Evolutionary conservation across 2,113 vertebrate species (phyloP).

Genomic region (Cyprinus carpio): DNA sequence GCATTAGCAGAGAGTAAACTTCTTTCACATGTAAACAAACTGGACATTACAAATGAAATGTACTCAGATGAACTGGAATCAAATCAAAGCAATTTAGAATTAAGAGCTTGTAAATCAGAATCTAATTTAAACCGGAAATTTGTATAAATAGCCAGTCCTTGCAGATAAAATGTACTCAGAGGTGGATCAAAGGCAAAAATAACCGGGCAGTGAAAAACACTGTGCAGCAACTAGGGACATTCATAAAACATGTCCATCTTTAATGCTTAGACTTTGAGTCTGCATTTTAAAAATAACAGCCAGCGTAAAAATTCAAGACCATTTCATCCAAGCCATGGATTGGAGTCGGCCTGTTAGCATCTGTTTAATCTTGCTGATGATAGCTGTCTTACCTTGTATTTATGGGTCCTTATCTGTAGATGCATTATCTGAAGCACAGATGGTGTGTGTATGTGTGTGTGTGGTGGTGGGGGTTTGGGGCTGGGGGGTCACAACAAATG

Average conservation of each 20-base stretch:
- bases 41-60: neutral
- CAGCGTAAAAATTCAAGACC: constrained; percentile 46
- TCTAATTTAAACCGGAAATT: neutral
- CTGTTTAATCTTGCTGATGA: constrained; percentile 76
- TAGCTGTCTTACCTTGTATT: constrained; percentile 71
- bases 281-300: constrained; percentile 8
- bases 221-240: neutral
- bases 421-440: constrained; percentile 73
- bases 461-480: too few species aligned
- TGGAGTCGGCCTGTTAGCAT: constrained; percentile 63
- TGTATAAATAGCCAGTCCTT: neutral
- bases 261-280: neutral
- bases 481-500: constrained; percentile 60
- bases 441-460: constrained; percentile 57
- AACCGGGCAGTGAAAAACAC: neutral
- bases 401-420: constrained; percentile 64
- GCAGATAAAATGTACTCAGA: neutral
- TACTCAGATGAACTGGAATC: neutral
- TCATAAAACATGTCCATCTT: neutral
- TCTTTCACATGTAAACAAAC: neutral
- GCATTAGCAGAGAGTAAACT: too few species aligned
- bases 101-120: too few species aligned
- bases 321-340: constrained; percentile 53
- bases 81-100: neutral
- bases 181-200: neutral